Evolutionary conservation across 2,113 vertebrate species (phyloP), one percentile per base, ranked within the genome.

Genomic region (Macquaria australasica): DNA sequence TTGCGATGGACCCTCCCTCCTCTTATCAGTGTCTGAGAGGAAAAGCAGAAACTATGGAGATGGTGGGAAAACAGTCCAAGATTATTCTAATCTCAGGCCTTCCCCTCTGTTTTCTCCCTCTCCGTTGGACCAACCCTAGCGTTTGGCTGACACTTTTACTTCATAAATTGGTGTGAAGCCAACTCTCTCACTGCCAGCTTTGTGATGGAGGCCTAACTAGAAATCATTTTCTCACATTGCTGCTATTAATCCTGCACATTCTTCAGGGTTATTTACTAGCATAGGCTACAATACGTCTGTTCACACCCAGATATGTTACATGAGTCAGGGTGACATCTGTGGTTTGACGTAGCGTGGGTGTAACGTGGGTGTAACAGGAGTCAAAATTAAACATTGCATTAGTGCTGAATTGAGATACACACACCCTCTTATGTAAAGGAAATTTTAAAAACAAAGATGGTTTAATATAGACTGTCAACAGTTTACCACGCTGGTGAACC

Each of bases 261-360:
- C 79, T 39, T 77, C 25, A 0, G 71, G 41, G 41, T 55, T 31
- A 16, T 90, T 83, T 41, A 18, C 28, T 31, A 23, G 8, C 37
- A 51, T 6, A 34, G 34, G 34, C 34, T 34, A 56, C n/a, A 68
- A 16, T 41, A 2, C 0, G 4, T 76, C 5, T 73, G 9, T 50
- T 71, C 91, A 88, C 92, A 77, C 87, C 90, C 84, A 79, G 51
- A 59, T n/a, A 37, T 23, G 18, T 72, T 53, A 28, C 37, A 41
- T 79, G 51, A 79, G 59, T 77, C 71, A 64, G n/a, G 6, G 43
- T 77, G 73, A 88, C 86, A 43, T 79, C 2, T 58, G 12, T 37
- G 45, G 53, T 62, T 59, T 88, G 86, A 88, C 79, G 51, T 45
- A 60, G 41, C 56, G 45, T 79, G 86, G 83, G 87, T 84, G 85